These are phyloP conservation scores for Paedocypris sp. DNA, from an alignment of 2,113 vertebrate species.

Conservation along the genomic window DNA sequence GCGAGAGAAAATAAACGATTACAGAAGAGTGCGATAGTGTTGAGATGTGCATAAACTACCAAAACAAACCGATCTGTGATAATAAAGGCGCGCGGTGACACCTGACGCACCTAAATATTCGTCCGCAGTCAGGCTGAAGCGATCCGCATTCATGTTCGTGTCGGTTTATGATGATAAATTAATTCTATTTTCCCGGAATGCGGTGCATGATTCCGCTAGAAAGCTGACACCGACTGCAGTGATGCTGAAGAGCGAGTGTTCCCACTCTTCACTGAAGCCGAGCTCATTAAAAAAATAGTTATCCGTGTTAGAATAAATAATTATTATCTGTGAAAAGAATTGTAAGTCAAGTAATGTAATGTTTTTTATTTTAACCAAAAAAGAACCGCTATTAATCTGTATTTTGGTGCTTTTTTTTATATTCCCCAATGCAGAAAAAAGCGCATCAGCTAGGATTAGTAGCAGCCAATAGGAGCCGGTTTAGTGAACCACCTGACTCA, in stretches of 20 bases:
- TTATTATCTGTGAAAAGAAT: too few relatives aligned
- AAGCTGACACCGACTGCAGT: not conserved
- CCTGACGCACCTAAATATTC: constrained; percentile 34
- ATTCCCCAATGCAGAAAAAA: too few relatives aligned
- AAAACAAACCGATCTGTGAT: not conserved
- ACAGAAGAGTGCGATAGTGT: not conserved
- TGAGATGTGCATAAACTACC: not conserved
- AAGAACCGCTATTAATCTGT: too few relatives aligned
- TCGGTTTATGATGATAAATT: not conserved
- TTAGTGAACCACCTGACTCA: not conserved
- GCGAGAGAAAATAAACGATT: constrained; percentile 32
- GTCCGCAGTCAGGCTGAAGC: constrained; percentile 34
- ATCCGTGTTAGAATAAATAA: too few relatives aligned
- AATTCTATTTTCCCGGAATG: not conserved
- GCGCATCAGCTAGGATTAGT: too few relatives aligned
- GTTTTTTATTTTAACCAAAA: too few relatives aligned
- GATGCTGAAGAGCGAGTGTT: not conserved
- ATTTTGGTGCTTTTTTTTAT: too few relatives aligned
- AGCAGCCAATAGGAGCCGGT: not conserved
- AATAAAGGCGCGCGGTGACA: too few relatives aligned
- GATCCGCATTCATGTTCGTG: constrained; percentile 36
- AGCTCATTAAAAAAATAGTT: too few relatives aligned
- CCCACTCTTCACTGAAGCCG: not conserved
- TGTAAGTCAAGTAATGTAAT: too few relatives aligned
- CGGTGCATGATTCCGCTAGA: not conserved